Evolutionary conservation across 2,797 vertebrate species (phyloP).

Genomic region (Melanotaenia maccullochi): DNA sequence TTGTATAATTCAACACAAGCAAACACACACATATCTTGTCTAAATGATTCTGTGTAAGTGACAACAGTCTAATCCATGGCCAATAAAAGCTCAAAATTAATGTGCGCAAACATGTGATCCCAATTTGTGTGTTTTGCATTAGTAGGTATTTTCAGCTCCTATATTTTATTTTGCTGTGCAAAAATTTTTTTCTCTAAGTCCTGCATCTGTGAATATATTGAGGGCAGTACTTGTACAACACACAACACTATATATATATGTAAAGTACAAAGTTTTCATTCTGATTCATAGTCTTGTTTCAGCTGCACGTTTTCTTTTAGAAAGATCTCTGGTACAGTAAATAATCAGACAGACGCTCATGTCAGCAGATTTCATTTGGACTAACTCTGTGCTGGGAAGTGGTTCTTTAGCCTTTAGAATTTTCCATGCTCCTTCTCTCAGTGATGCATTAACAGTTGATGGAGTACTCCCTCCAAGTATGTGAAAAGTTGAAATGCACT

Average conservation of each 20-base stretch:
- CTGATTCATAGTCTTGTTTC: background rate
- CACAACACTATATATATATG: no score
- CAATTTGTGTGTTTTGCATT: background rate
- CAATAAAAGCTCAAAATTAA: background rate
- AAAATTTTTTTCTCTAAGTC: no score
- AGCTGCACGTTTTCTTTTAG: background rate
- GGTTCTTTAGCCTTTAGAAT: background rate
- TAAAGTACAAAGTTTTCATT: background rate
- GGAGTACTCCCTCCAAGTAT: constrained; percentile 21
- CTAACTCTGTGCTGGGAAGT: background rate
- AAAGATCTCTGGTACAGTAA: background rate
- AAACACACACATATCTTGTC: background rate
- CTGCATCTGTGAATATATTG: no score
- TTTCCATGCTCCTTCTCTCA: constrained; percentile 8
- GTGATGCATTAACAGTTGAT: constrained; percentile 26
- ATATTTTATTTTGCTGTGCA: background rate
- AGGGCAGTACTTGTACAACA: no score
- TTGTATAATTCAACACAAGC: background rate
- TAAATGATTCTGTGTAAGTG: background rate
- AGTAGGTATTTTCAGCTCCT: no score
- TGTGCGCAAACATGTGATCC: background rate
- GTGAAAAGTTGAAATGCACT: constrained; percentile 35
- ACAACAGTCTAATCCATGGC: background rate
- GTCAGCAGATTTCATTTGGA: background rate
- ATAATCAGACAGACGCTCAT: background rate